Evolutionary conservation across 2,797 vertebrate genomes (phyloP).

Genomic region (Corythornis leucogaster): DNA sequence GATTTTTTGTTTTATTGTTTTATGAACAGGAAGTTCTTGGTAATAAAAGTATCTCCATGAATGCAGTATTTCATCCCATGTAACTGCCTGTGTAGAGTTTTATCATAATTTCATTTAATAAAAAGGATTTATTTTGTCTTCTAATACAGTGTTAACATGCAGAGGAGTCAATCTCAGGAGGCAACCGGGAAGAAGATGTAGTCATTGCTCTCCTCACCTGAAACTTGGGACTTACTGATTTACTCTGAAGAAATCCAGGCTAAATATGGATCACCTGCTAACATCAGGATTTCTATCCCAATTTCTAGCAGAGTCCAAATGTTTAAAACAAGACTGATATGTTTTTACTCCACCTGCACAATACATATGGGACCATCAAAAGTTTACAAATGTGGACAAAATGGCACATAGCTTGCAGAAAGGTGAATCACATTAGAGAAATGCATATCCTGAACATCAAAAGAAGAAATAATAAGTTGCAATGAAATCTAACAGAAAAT

Average conservation of each 20-base stretch:
- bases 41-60: neutral
- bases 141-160: accelerated
- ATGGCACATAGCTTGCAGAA: neutral
- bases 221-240: neutral
- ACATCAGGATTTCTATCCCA: neutral
- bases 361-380: neutral
- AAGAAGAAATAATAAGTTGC: neutral
- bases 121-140: neutral
- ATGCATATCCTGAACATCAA: neutral
- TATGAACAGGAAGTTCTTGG: neutral
- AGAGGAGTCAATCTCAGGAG: neutral
- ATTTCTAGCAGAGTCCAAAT: neutral
- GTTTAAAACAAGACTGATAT: neutral
- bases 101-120: neutral
- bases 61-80: neutral
- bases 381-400: neutral
- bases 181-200: neutral
- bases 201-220: neutral
- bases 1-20: neutral
- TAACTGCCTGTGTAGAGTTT: neutral
- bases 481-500: neutral
- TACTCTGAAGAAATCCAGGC: neutral
- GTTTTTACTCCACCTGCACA: neutral
- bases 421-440: neutral
- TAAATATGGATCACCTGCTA: neutral